Percentiles rank a stretch among this genome's conserved stretches.
Evolutionary conservation across 2,113 vertebrate genomes (phyloP).

Genomic region (mouse (Mus musculus)): DNA sequence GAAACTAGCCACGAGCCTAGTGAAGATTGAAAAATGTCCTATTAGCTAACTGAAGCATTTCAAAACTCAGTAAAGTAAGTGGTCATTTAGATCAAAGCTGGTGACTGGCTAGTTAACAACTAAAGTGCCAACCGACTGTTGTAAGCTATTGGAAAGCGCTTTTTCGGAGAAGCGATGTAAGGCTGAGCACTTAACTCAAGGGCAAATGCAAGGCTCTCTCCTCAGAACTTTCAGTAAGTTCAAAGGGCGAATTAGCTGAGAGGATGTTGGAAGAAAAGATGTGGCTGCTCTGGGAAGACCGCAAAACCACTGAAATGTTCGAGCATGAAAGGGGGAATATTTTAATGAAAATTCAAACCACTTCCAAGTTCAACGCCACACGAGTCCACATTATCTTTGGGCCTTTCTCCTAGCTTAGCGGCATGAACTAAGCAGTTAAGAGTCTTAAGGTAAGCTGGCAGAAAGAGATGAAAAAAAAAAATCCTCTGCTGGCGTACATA

Average conservation of each 20-base stretch:
- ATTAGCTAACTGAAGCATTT: background rate
- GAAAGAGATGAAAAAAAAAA: background rate
- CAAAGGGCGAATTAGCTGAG: background rate
- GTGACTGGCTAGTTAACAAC: background rate
- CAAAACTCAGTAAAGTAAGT: conserved; percentile 24
- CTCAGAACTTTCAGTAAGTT: conserved; percentile 20
- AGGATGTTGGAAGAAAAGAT: background rate
- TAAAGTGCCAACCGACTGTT: background rate
- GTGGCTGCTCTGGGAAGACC: background rate
- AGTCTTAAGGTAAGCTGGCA: background rate
- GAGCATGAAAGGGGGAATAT: background rate
- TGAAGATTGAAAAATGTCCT: background rate
- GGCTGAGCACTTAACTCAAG: background rate
- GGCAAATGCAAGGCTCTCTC: background rate
- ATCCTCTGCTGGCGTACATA: background rate
- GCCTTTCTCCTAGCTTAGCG: background rate
- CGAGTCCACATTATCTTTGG: background rate
- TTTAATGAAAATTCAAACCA: background rate
- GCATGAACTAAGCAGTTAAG: background rate
- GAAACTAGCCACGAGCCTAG: background rate
- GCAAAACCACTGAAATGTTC: background rate
- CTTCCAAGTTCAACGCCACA: background rate
- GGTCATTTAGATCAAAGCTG: background rate
- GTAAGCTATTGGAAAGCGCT: background rate
- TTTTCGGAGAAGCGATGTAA: background rate